Percentiles rank a stretch among this genome's conserved stretches.
Evolutionary conservation across 2,113 vertebrate species (phyloP).

Genomic region (Mobula hypostoma): DNA sequence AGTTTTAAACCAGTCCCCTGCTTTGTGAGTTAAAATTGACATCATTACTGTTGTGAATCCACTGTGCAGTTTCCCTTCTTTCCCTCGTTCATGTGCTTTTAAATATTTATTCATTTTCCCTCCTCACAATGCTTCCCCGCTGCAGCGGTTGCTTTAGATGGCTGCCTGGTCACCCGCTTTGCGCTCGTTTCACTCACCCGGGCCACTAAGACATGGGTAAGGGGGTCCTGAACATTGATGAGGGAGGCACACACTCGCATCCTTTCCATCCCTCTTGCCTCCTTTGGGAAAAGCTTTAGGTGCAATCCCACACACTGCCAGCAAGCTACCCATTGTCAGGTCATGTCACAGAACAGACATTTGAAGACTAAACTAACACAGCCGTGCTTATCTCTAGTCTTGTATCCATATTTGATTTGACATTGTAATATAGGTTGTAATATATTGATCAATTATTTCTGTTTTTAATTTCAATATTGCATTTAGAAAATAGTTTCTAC

Average conservation of each 20-base stretch:
- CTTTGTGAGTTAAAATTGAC: neutral
- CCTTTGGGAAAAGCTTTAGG: neutral
- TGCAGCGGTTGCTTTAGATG: neutral
- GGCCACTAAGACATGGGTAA: too few relatives aligned
- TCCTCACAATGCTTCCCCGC: neutral
- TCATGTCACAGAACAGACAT: neutral
- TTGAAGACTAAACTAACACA: neutral
- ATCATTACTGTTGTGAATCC: neutral
- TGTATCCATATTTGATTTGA: slow-evolving; percentile 10
- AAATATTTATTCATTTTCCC: slow-evolving; percentile 2
- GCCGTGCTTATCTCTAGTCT: neutral
- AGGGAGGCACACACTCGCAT: neutral
- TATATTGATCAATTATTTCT: neutral
- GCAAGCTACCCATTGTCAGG: neutral
- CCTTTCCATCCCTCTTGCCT: neutral
- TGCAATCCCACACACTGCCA: neutral
- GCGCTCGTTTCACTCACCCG: neutral
- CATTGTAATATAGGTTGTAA: neutral
- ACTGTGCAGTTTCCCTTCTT: neutral
- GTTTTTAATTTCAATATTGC: slow-evolving; percentile 10
- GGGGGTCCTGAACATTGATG: neutral
- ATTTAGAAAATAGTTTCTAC: slow-evolving; percentile 22
- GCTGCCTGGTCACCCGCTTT: neutral
- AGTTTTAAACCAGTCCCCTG: neutral
- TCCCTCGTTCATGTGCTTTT: neutral